Evolutionary conservation across 2,888 invertebrate genomes (phyloP), one percentile per base, ranked within the genome.

Genomic region (Achlya flavicornis): DNA sequence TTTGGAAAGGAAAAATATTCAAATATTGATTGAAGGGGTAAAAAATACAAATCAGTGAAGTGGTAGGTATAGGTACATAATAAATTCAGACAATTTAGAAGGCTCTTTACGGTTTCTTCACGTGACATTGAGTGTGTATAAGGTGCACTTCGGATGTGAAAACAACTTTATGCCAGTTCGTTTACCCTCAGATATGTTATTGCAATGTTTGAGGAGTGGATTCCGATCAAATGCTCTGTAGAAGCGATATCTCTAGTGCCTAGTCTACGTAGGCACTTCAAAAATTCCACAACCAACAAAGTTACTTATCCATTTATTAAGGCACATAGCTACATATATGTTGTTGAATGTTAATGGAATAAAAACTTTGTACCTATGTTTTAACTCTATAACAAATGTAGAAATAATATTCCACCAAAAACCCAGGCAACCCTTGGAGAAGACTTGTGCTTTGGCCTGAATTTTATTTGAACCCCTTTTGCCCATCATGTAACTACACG

Each of bases 161-260:
- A 19, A 19, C 10, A 53, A 10, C 53, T 19, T 16, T 10, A 19
- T 53, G 14, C 10, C 16, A 19, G 19, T 53, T 53, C 19, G 16
- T 3, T 19, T 53, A 53, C 53, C 19, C 14, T 53, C 53, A 19
- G 19, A 19, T 53, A 10, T 53, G 53, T 53, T 53, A 53, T 53
- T 53, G 53, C 53, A 53, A 53, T 53, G 53, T 53, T 53, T 53
- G 19, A 16, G 19, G 19, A 53, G 53, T 53, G 53, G 53, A 53
- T 53, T 53, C 53, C 53, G 19, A 53, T 53, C 53, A 19, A 3
- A 53, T 53, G 53, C 53, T 53, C 10, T 19, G 19, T 19, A 53
- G 19, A n/a, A 19, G 19, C 19, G 16, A 53, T 53, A 53, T 53
- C 53, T 53, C n/a, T 53, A 53, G 53, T 53, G 10, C 53, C 19